Evolutionary conservation across 2,888 invertebrate species (phyloP), one percentile per base, ranked within the genome.

Genomic region (Torymus tubicola): DNA sequence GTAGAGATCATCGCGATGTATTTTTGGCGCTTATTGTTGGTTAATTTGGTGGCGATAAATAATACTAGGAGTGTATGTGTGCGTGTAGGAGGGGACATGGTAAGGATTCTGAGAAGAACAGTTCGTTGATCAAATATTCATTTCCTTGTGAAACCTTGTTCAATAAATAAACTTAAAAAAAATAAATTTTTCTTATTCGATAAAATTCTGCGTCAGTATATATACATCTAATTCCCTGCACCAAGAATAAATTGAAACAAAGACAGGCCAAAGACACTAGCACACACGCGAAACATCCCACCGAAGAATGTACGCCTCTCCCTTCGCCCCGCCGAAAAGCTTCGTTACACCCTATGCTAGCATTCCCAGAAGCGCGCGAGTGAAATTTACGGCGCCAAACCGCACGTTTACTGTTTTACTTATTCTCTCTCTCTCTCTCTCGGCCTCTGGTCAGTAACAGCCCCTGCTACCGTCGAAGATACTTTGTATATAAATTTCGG

Each of bases 401-500:
- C 88, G 84, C 88, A 86, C 31, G 87, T 88, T 86, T 86, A 88
- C 88, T 87, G 86, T 88, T 89, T 87, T 86, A 89, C 89, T 88
- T 88, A 87, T 86, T 88, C 86, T 85, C 21, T 21, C 21, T 21
- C 21, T 21, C 21, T 21, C 21, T 21, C 21, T 21, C 83, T 84
- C 70, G 55, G 31, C 4, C 13, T 18, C 12, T 53, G 50, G 52
- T 10, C 18, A 24, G 71, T 8, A 42, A 8, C 42, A 42, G 42
- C 42, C 42, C 42, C 42, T 21, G 42, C 87, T 85, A 79, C 85
- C 18, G 57, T 18, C 78, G 68, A 88, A 86, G 89, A 88, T 89
- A 89, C 89, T 89, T 89, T 88, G 89, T 89, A 88, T 89, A 89
- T 89, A 89, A 89, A 89, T 89, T 89, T 88, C 86, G 88, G 87